Base-by-base conservation (phyloP, 2,113 vertebrate species). In the Sigmodon hispidus region DNA sequence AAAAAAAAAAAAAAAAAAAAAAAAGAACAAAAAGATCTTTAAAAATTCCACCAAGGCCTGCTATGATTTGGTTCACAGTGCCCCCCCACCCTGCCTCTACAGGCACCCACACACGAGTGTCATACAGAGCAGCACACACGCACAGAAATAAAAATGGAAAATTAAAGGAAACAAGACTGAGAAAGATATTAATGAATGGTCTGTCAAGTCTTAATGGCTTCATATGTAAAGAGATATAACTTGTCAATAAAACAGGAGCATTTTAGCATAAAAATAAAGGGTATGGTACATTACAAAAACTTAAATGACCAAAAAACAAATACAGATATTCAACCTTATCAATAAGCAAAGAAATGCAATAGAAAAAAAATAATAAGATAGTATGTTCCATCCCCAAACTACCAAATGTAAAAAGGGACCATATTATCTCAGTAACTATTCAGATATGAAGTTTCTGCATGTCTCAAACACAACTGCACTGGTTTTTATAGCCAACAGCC, bases 271-370 rank as follows among this genome's bases (percentile, higher is more conserved):
- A 79, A 84, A 21, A 72, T 45, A 81, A 89, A 92, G 75, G 50
- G 72, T 87, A 94, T 85, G 83, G 67, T 63, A 21, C 75, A 65
- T 43, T 83, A 86, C 29, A 80, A 91, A 83, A 86, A 83, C 77
- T 48, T 7, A 91, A 91, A 89, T 91, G 72, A 4, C 26, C 61
- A 91, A 50, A 31, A 89, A 87, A 86, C 50, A 92, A 69, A 77
- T 40, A 75, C 36, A 87, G 40, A 85, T 61, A 93, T 34, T 88
- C 52, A 91, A 65, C 4, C 43, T 9, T 22, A 80, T 70, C 45
- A 50, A 94, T 63, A 88, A 77, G 31, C 65, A 95, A 87, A 92
- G 48, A 90, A 87, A 97, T 61, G 45, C 12, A 84, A 77, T 70
- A 91, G 65, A 34, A 57, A 94, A 86, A 90, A 26, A 95, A 31